A percentile compares a stretch with the other conserved stretches of the same genome.
These are phyloP conservation scores for Venustoraphidia nigricollis DNA, from an alignment of 2,888 invertebrate genomes.

Conservation along the genomic window DNA sequence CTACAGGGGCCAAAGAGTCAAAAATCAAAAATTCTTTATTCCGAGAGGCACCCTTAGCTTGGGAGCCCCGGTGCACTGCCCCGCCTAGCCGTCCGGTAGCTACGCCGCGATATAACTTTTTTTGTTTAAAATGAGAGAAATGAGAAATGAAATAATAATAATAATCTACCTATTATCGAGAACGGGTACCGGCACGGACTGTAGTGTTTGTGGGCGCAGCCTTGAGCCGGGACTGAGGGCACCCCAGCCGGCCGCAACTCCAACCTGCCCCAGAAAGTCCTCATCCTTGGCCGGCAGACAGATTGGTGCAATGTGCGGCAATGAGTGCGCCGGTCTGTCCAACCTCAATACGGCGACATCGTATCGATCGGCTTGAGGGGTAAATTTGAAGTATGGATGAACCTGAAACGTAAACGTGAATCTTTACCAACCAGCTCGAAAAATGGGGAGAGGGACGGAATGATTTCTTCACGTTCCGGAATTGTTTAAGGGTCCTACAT, in stretches of 20 bases:
- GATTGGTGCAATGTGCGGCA: slow-evolving; percentile 83
- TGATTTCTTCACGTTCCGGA: no score
- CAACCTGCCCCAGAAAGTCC: slow-evolving; percentile 78
- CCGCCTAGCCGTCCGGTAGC: no score
- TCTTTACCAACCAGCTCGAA: not conserved
- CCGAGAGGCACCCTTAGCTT: no score
- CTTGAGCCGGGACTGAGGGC: slow-evolving; percentile 73
- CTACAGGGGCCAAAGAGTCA: no score
- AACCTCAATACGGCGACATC: slow-evolving; percentile 81
- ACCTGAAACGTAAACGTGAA: slow-evolving; percentile 35
- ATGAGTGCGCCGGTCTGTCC: slow-evolving; percentile 77
- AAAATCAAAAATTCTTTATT: no score
- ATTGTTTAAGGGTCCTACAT: no score
- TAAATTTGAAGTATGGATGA: slow-evolving; percentile 85
- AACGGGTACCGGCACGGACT: slow-evolving; percentile 87
- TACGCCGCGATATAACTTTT: no score
- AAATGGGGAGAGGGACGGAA: no score
- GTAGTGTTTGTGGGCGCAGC: slow-evolving; percentile 73
- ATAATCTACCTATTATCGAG: slow-evolving; percentile 67
- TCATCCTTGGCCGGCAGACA: slow-evolving; percentile 82
- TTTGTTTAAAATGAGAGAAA: no score
- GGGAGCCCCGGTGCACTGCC: no score
- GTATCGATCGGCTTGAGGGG: slow-evolving; percentile 81
- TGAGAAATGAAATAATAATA: no score
- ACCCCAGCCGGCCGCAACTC: slow-evolving; percentile 90